Evolutionary conservation across 2,113 vertebrate species (phyloP).

Genomic region (Malurus elegans): DNA sequence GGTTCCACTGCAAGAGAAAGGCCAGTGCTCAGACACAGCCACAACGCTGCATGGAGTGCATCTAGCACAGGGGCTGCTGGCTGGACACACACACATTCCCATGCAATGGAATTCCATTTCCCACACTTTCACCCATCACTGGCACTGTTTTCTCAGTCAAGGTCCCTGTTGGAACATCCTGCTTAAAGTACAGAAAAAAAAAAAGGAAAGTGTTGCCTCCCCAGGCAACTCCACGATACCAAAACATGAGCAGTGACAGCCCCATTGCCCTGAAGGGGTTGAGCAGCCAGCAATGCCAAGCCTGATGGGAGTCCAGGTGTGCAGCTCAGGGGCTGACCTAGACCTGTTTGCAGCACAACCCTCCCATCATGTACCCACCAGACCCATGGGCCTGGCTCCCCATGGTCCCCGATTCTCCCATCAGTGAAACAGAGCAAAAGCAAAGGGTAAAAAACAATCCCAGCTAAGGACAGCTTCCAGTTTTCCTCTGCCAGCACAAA

Average conservation of each 20-base stretch:
- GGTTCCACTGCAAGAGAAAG: conserved; percentile 77
- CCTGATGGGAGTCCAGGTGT: rapidly evolving
- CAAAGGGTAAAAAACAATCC: neutral
- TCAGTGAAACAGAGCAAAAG: neutral
- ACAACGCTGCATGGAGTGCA: rapidly evolving
- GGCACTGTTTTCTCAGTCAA: neutral
- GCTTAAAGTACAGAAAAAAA: neutral
- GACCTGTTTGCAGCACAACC: neutral
- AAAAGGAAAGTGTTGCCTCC: neutral
- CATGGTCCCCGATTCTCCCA: neutral
- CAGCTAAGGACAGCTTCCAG: neutral
- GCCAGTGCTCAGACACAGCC: neutral
- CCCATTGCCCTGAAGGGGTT: neutral
- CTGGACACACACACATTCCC: neutral
- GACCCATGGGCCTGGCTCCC: neutral
- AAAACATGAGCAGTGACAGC: neutral
- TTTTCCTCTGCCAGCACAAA: neutral
- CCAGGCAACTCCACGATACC: neutral
- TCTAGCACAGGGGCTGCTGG: neutral
- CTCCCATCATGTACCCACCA: rapidly evolving
- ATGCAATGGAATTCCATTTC: neutral
- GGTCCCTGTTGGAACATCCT: rapidly evolving
- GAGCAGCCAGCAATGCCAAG: neutral
- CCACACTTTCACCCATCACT: neutral
- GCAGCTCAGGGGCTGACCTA: neutral